These are phyloP conservation scores for Penelope pileata DNA, from an alignment of 2,113 vertebrate species.

Conservation along the genomic window DNA sequence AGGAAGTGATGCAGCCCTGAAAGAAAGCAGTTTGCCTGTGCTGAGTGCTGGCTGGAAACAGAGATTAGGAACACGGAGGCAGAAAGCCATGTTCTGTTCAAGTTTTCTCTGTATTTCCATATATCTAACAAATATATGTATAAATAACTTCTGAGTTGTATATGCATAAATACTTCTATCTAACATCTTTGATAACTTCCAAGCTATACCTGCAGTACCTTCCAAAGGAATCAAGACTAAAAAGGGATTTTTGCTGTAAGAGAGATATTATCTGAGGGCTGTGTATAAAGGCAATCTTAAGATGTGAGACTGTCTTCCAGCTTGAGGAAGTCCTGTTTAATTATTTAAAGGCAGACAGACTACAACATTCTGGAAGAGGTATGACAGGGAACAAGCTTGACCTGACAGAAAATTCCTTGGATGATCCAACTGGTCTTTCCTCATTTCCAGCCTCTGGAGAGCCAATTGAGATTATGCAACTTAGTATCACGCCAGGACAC, in stretches of 20 bases:
- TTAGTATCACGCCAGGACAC: background rate
- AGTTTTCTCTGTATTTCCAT: background rate
- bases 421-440: conserved; percentile 5
- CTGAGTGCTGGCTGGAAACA: background rate
- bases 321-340: background rate
- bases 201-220: background rate
- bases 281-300: background rate
- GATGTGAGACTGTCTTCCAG: background rate
- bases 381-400: background rate
- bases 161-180: background rate
- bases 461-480: background rate
- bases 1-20: background rate
- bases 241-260: background rate
- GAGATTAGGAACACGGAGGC: background rate
- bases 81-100: background rate
- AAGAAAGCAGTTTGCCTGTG: background rate
- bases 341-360: background rate
- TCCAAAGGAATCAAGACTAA: background rate
- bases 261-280: background rate
- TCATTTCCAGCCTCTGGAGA: background rate
- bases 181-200: background rate
- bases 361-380: background rate
- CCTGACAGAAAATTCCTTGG: background rate
- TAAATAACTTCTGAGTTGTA: background rate
- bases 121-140: background rate